These are phyloP conservation scores for Neostethus bicornis DNA, from an alignment of 2,797 vertebrate species.

Conservation along the genomic window DNA sequence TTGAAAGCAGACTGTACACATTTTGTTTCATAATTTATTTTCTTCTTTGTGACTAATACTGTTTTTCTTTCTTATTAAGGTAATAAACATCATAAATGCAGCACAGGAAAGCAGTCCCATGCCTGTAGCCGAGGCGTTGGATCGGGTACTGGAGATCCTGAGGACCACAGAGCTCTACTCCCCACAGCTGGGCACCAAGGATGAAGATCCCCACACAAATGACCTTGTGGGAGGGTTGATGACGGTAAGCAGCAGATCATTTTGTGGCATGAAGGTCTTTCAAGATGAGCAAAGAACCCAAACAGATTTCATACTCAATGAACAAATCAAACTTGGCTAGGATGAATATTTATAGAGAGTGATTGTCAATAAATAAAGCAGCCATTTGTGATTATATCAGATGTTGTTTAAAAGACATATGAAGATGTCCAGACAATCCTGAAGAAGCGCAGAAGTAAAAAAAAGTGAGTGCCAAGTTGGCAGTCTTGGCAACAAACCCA, in stretches of 20 bases:
- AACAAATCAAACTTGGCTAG: constrained; percentile 28
- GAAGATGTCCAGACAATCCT: constrained; percentile 53
- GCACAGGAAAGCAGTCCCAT: constrained; percentile 95
- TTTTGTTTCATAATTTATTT: background rate
- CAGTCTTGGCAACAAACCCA: constrained; percentile 80
- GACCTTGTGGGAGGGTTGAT: constrained; percentile 95
- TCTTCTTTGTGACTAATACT: background rate
- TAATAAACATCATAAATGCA: constrained; percentile 97
- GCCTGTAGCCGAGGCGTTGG: constrained; percentile 93
- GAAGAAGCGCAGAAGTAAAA: constrained; percentile 65
- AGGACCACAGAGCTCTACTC: constrained; percentile 95
- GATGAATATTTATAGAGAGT: constrained; percentile 5
- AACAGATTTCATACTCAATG: constrained; percentile 36
- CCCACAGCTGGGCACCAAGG: constrained; percentile 92
- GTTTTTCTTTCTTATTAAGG: constrained; percentile 71
- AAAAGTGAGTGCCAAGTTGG: constrained; percentile 82
- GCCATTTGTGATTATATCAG: constrained; percentile 28
- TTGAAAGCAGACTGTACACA: background rate
- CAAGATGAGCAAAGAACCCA: constrained; percentile 32
- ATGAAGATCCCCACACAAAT: constrained; percentile 95
- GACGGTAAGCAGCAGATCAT: constrained; percentile 82
- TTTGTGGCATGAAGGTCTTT: constrained; percentile 7
- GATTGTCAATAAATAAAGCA: constrained; percentile 3
- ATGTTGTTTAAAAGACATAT: constrained; percentile 17
- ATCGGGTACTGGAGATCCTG: constrained; percentile 94